A percentile compares a stretch with the other conserved stretches of the same genome.
Evolutionary conservation across 2,797 vertebrate species (phyloP).

Genomic region (Microchirus variegatus): DNA sequence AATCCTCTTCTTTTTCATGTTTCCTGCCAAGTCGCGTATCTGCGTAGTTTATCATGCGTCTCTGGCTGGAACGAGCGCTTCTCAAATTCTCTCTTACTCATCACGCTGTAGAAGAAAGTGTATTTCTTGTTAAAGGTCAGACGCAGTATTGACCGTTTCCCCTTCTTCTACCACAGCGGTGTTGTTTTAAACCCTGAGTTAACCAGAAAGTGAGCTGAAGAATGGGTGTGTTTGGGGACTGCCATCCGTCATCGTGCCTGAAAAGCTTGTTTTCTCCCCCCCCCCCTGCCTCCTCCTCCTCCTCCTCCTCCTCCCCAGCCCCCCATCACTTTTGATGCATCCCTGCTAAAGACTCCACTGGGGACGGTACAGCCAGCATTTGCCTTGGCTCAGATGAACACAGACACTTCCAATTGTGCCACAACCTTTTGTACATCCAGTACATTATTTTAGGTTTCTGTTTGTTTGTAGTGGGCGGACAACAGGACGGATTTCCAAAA

Average conservation of each 20-base stretch:
- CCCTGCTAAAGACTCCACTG: constrained; percentile 67
- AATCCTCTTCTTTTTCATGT: constrained; percentile 34
- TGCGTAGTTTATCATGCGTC: constrained; percentile 49
- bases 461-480: constrained; percentile 86
- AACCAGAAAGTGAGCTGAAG: constrained; percentile 75
- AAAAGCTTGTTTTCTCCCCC: constrained; percentile 75
- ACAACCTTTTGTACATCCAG: constrained; percentile 84
- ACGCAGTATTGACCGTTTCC: constrained; percentile 72
- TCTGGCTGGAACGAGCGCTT: constrained; percentile 42
- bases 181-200: constrained; percentile 82
- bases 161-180: constrained; percentile 63
- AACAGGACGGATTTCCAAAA: constrained; percentile 79
- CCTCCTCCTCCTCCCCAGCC: constrained; percentile 69
- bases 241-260: constrained; percentile 70
- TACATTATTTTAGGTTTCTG: constrained; percentile 73
- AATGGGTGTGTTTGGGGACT: constrained; percentile 69
- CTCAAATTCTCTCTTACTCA: constrained; percentile 54
- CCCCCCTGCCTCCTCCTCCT: too few relatives aligned
- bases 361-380: constrained; percentile 65
- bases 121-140: constrained; percentile 71
- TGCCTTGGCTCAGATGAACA: constrained; percentile 78
- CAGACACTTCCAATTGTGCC: constrained; percentile 67
- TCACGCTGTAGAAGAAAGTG: constrained; percentile 53
- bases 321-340: constrained; percentile 78
- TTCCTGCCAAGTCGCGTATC: constrained; percentile 46